Evolutionary conservation across 2,888 invertebrate genomes (phyloP), one percentile per base, ranked within the genome.

Genomic region (Arrhopalites spinosus): DNA sequence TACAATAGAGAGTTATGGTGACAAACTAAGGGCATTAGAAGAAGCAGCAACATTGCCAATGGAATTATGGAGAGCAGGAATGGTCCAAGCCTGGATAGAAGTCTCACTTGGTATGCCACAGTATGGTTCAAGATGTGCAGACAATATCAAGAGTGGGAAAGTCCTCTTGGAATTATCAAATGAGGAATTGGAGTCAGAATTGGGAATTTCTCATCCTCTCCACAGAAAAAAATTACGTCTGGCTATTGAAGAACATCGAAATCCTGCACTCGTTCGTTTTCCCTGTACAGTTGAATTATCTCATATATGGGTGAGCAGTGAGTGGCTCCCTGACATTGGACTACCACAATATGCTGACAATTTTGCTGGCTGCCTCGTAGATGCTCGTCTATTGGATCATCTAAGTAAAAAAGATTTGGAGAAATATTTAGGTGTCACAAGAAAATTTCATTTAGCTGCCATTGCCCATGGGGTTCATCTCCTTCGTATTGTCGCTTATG

Each of bases 131-230:
- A 89, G 93, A 64, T 95, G 96, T 84, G 93, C 94, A 25, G 95
- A 96, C 85, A 96, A 96, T 86, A 93, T 97, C 79, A 96, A 96
- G 86, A 96, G 95, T 85, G 96, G 96, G 83, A 96, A 95, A 90
- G 96, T 96, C 83, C 89, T 97, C 84, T 89, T 96, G 83, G 96
- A 95, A 87, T 88, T 97, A 84, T 93, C 92, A 85, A 96, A 97
- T 85, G 90, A 92, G 72, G 97, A 97, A 85, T 87, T 97, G 85
- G 95, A 95, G 87, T 92, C 92, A 73, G 95, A 95, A 3, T 87
- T 97, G 76, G 95, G 95, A n/a, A 91, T 97, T 83, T 89, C 91
- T 74, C 95, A 96, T 88, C 93, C 95, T 59, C 92, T 97, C 90
- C 96, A 97, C 86, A 89, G 95, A 83, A 94, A 95, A 87, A 97